A percentile compares a stretch with the other conserved stretches of the same genome.
phyloP scores from a whole-genome alignment of 2,797 vertebrate species.

The Acipenser ruthenus region DNA sequence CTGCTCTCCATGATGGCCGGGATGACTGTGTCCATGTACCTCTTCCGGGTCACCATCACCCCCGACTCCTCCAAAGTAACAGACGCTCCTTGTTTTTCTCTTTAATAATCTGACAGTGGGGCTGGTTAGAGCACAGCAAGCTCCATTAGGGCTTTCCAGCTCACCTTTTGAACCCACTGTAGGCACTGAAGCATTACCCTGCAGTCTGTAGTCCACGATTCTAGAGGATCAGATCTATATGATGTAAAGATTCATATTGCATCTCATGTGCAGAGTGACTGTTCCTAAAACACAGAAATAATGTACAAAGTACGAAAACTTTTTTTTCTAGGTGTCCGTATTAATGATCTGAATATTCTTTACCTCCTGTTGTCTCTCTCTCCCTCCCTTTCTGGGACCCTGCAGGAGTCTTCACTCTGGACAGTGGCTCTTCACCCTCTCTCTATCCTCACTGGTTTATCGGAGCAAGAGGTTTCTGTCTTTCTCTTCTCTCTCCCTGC shows the following conservation, averaged over 20 bases:
- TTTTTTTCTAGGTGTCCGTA: no score
- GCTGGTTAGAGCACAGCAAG: no score
- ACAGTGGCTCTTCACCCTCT: constrained; percentile 73
- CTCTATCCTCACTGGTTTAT: constrained; percentile 75
- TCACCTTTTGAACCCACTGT: no score
- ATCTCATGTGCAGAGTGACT: no score
- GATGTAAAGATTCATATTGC: no score
- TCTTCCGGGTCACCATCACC: constrained; percentile 82
- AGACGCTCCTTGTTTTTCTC: not conserved
- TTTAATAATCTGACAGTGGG: not conserved
- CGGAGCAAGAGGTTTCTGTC: constrained; percentile 80
- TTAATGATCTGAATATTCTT: no score
- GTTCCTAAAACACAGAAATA: no score
- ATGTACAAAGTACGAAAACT: no score
- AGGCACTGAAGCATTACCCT: no score
- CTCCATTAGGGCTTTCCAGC: no score
- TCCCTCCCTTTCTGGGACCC: constrained; percentile 5
- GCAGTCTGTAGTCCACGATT: no score
- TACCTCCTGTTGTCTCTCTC: constrained; percentile 12
- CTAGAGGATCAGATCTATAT: no score
- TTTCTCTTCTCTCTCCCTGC: constrained; percentile 28
- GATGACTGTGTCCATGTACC: constrained; percentile 82
- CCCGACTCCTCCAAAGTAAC: constrained; percentile 77
- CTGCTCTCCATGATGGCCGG: constrained; percentile 90
- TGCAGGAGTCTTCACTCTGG: constrained; percentile 77